Base-by-base conservation (phyloP, 2,113 vertebrate genomes). In the Ochotona curzoniae region DNA sequence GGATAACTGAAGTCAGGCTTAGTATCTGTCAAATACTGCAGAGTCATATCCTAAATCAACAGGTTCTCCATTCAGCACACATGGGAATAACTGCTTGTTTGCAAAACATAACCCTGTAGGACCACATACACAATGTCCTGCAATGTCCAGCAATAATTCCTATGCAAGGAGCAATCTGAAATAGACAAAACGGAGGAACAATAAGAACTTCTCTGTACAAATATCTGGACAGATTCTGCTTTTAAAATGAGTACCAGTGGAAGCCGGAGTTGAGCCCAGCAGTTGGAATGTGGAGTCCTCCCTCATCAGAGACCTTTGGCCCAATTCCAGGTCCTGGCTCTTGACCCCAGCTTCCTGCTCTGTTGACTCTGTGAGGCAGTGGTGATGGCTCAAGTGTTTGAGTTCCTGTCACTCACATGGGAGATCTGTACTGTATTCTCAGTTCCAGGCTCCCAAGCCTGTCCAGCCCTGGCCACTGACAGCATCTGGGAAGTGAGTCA, bases 31-130 rank as follows among this genome's bases (percentile, higher is more conserved):
- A 74, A 82, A 54, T 71, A 83, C 63, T 75, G 3, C 11, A 74
- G 9, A 28, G 28, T 75, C 64, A 93, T 17, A 21, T 35, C 44
- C 38, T 38, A 79, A 32, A 13, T 54, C 66, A 49, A 71, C 70
- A 64, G 66, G 7, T 69, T 87, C 81, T 75, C 79, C 70, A 85
- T 76, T 83, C 64, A 85, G 54, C 86, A 78, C 30, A 47, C 30
- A 20, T 1, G 8, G 61, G 28, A 6, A 83, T 83, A 28, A 67
- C 21, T 30, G 18, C 9, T 1, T 18, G 17, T 20, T 28, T 85
- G 67, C 23, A 64, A 83, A 80, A 67, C 21, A 64, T 18, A 94
- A 89, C 14, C 10, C 7, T 75, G 38, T 81, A 84, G 67, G 69
- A 87, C 13, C 63, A 6, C 15, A n/a, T 63, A 25, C 13, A 9